Conservation (phyloP, 2,888 invertebrate species). For the Aphidoletes aphidimyza region DNA sequence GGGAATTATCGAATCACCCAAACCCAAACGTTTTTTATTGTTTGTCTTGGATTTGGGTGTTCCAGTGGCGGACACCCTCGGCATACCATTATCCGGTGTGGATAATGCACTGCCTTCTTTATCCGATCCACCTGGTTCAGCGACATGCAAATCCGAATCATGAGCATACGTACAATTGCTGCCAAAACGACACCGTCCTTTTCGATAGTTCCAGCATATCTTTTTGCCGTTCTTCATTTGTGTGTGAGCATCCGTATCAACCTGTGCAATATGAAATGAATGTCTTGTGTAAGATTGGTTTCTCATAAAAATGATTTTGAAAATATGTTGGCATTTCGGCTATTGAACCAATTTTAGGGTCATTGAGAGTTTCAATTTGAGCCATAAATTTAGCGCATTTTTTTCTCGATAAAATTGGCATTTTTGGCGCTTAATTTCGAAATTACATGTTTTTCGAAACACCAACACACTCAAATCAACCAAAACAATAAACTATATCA, state of each 20-base stretch:
- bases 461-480: too few species aligned
- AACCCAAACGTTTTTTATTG: slow-evolving; percentile 81
- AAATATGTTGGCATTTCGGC: too few species aligned
- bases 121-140: neutral
- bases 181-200: slow-evolving; percentile 89
- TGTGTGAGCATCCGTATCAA: slow-evolving; percentile 76
- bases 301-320: slow-evolving; percentile 55
- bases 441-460: too few species aligned
- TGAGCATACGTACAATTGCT: slow-evolving; percentile 93
- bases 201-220: slow-evolving; percentile 93
- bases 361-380: too few species aligned
- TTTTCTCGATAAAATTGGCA: too few species aligned
- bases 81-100: neutral
- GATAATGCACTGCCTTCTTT: too few species aligned
- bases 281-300: slow-evolving; percentile 68
- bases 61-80: neutral
- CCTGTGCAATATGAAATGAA: slow-evolving; percentile 65
- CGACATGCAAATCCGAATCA: slow-evolving; percentile 82
- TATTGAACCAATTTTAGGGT: too few species aligned
- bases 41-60: neutral
- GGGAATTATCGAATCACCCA: slow-evolving; percentile 80
- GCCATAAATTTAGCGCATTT: too few species aligned
- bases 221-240: slow-evolving; percentile 86
- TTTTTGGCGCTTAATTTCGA: too few species aligned
- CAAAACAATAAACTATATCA: neutral